Evolutionary conservation across 2,888 invertebrate genomes (phyloP).

Genomic region (Cryptosula pallasiana): DNA sequence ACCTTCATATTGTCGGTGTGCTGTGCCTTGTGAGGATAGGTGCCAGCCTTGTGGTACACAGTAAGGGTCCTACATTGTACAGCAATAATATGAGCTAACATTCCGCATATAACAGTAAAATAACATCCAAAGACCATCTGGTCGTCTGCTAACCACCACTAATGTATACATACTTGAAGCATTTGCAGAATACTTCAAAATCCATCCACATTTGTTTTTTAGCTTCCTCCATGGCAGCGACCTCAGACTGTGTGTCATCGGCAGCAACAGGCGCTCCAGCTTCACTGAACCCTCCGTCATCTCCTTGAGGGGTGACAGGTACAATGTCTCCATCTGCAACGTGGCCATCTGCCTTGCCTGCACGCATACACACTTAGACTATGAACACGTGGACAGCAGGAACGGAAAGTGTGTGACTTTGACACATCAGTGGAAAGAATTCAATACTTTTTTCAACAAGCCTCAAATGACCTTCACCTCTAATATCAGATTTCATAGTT

Average conservation of each 20-base stretch:
- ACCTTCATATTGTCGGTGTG: slow-evolving; percentile 44
- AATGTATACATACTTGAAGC: slow-evolving; percentile 53
- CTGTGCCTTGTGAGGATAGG: slow-evolving; percentile 43
- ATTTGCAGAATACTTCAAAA: slow-evolving; percentile 48
- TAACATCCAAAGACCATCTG: too few species aligned
- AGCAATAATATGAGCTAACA: too few species aligned
- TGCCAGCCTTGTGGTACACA: slow-evolving; percentile 50
- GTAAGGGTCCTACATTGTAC: slow-evolving; percentile 49
- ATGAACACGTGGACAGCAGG: not conserved
- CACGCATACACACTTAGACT: not conserved
- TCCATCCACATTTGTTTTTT: slow-evolving; percentile 50
- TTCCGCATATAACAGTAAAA: too few species aligned
- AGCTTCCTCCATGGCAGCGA: slow-evolving; percentile 9
- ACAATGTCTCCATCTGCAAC: slow-evolving; percentile 26
- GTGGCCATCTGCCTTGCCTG: slow-evolving; percentile 26
- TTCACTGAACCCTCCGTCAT: slow-evolving; percentile 28
- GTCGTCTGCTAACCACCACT: too few species aligned
- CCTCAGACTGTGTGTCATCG: slow-evolving; percentile 26
- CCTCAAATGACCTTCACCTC: not conserved
- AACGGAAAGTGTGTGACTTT: not conserved
- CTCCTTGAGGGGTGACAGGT: slow-evolving; percentile 25
- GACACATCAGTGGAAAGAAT: not conserved
- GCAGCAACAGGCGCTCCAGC: slow-evolving; percentile 26
- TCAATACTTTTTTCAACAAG: not conserved
- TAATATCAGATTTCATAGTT: slow-evolving; percentile 15